Evolutionary conservation across 2,888 invertebrate species (phyloP).

Genomic region (Brenthis ino): DNA sequence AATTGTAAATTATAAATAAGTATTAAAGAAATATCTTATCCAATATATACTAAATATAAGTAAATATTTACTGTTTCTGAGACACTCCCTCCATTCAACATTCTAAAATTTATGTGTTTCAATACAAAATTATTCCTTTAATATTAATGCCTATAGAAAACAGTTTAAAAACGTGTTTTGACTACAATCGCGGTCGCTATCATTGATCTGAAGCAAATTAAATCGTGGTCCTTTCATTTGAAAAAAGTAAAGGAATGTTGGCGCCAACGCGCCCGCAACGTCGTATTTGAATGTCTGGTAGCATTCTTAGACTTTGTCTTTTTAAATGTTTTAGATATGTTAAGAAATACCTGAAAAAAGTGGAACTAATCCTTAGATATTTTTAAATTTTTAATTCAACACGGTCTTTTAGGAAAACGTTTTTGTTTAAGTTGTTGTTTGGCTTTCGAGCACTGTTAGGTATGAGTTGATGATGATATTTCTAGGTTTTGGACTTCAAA

Average conservation of each 20-base stretch:
- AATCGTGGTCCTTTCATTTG: conserved; percentile 60
- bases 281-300: conserved; percentile 70
- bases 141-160: conserved; percentile 18
- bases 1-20: no score
- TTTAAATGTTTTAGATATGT: conserved; percentile 38
- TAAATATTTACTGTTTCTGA: no score
- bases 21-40: no score
- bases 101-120: no score
- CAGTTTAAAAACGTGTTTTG: conserved; percentile 27
- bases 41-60: no score
- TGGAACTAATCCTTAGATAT: conserved; percentile 24
- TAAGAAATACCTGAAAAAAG: conserved; percentile 27
- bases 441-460: not conserved
- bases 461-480: not conserved
- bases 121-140: not conserved
- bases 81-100: no score
- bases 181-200: conserved; percentile 44
- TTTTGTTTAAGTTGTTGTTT: conserved; percentile 5
- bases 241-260: conserved; percentile 75
- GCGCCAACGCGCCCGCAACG: conserved; percentile 75
- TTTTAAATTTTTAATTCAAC: conserved; percentile 20
- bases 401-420: conserved; percentile 10
- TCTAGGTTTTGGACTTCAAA: not conserved
- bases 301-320: conserved; percentile 60
- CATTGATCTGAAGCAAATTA: conserved; percentile 69